Percentiles rank a stretch among this genome's conserved stretches.
Evolutionary conservation across 2,888 invertebrate genomes (phyloP).

Genomic region (Nipponacmea schrenckii): DNA sequence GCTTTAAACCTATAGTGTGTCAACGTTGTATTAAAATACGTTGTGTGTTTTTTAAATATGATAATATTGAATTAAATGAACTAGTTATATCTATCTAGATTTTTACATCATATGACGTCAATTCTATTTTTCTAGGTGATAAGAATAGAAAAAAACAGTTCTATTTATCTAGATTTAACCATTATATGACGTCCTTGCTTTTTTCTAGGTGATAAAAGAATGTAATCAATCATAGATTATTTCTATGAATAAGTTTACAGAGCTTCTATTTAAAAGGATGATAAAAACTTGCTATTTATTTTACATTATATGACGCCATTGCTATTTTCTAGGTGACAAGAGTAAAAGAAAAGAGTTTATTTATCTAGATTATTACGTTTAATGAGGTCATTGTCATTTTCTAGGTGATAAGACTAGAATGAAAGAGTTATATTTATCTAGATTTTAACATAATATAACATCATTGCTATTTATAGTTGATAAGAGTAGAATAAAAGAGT

Average conservation of each 20-base stretch:
- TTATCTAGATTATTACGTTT: no score
- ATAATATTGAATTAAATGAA: slow-evolving; percentile 35
- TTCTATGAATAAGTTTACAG: slow-evolving; percentile 35
- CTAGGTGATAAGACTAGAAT: slow-evolving; percentile 45
- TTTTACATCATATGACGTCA: no score
- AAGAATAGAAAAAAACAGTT: slow-evolving; percentile 36
- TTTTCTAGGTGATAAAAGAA: no score
- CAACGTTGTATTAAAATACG: no score
- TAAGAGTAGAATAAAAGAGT: slow-evolving; percentile 33
- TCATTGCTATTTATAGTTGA: slow-evolving; percentile 38
- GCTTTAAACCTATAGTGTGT: no score
- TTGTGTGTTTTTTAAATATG: no score
- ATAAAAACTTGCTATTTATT: slow-evolving; percentile 66
- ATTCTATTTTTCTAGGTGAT: slow-evolving; percentile 32
- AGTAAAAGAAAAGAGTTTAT: slow-evolving; percentile 30
- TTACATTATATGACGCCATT: no score
- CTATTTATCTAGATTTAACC: slow-evolving; percentile 34
- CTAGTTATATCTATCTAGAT: slow-evolving; percentile 40
- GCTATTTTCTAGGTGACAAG: slow-evolving; percentile 39
- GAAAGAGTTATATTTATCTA: slow-evolving; percentile 38
- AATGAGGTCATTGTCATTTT: neutral
- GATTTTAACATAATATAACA: slow-evolving; percentile 73
- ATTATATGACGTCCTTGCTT: no score
- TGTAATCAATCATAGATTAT: no score
- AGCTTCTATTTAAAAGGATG: slow-evolving; percentile 30